Evolutionary conservation across 2,797 vertebrate genomes (phyloP).

Genomic region (Megaceryle alcyon): DNA sequence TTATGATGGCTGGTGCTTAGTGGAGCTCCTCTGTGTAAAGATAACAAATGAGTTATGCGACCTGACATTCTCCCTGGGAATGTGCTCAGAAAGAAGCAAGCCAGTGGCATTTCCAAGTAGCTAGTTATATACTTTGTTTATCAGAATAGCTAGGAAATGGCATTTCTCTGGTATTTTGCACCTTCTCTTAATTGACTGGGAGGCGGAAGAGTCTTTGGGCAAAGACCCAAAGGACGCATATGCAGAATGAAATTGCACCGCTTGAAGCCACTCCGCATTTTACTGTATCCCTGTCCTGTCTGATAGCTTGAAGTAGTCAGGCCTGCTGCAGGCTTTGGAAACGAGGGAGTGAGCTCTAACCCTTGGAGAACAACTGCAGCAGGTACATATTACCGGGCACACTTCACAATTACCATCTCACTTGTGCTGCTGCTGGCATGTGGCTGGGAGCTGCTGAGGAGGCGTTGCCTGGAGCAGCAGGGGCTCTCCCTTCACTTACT

Average conservation of each 20-base stretch:
- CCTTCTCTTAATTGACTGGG: not conserved
- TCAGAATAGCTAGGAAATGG: constrained; percentile 1
- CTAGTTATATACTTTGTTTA: not conserved
- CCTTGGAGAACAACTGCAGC: not conserved
- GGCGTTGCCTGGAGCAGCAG: not conserved
- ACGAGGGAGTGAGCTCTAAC: not conserved
- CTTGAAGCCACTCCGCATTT: not conserved
- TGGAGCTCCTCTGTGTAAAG: constrained; percentile 21
- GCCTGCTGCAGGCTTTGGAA: not conserved
- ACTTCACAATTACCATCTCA: not conserved
- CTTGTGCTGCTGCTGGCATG: not conserved
- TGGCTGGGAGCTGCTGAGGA: not conserved
- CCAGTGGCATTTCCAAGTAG: constrained; percentile 48
- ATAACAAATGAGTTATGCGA: constrained; percentile 36
- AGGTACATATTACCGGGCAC: not conserved
- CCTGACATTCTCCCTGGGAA: constrained; percentile 58
- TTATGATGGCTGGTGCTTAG: constrained; percentile 19
- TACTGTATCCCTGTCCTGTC: not conserved
- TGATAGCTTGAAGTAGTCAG: not conserved
- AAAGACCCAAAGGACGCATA: not conserved
- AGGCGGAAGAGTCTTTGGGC: not conserved
- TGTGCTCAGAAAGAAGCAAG: constrained; percentile 10
- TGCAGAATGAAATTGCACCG: not conserved
- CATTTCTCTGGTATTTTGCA: not conserved
- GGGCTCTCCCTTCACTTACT: not conserved